Conservation (phyloP, 2,113 vertebrate species). For the Propithecus coquereli region DNA sequence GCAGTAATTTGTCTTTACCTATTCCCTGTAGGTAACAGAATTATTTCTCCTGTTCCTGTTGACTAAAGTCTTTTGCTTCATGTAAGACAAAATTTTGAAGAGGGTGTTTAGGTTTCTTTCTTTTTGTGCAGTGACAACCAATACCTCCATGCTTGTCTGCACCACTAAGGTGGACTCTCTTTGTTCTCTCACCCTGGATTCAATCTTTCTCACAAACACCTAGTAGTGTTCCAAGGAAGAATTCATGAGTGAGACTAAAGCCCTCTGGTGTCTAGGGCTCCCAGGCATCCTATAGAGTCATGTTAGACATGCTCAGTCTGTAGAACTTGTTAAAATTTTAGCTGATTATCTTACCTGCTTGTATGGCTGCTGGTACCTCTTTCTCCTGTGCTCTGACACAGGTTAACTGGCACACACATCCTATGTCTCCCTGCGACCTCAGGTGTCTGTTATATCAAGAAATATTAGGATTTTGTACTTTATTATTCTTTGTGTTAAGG, state of each 20-base stretch:
- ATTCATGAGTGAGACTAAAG: neutral
- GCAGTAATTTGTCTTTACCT: neutral
- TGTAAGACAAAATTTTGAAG: neutral
- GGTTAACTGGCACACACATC: neutral
- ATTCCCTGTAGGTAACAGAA: neutral
- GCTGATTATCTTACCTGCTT: neutral
- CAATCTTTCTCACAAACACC: neutral
- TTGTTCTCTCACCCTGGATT: neutral
- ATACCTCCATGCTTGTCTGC: neutral
- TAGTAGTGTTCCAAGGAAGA: neutral
- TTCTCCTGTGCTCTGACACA: neutral
- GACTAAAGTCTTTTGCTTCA: neutral
- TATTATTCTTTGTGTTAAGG: neutral
- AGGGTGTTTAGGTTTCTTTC: neutral
- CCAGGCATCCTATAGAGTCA: neutral
- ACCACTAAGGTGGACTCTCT: neutral
- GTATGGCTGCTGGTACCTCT: neutral
- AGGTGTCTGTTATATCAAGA: neutral
- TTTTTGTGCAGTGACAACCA: neutral
- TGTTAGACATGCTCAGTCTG: neutral
- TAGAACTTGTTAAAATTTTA: neutral
- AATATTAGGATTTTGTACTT: neutral
- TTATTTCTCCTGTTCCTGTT: neutral
- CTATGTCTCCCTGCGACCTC: neutral
- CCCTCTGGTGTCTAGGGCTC: neutral